Percentiles rank a stretch among this genome's conserved stretches.
phyloP scores from a whole-genome alignment of 2,113 vertebrate genomes.

The Callipepla squamata region DNA sequence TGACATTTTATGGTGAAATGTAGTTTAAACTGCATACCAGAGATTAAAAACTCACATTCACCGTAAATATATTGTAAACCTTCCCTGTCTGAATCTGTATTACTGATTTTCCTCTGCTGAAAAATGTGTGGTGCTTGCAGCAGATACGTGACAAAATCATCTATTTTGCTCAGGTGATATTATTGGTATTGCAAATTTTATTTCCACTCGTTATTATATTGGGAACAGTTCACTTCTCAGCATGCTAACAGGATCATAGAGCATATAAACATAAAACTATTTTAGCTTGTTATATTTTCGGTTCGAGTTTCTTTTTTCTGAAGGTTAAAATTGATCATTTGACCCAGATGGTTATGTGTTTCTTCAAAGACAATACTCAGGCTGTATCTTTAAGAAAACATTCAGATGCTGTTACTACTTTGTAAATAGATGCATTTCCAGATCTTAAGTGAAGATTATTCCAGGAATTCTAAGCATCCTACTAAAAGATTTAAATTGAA shows the following conservation, averaged over 20 bases:
- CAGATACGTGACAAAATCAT: background rate
- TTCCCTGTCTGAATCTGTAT: background rate
- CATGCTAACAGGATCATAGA: background rate
- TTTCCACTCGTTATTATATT: background rate
- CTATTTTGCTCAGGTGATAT: background rate
- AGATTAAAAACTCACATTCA: slow-evolving; percentile 24
- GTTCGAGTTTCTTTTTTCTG: background rate
- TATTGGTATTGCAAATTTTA: background rate
- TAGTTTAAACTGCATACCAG: background rate
- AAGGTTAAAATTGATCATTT: background rate
- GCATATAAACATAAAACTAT: background rate
- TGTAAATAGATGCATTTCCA: background rate
- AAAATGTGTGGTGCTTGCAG: background rate
- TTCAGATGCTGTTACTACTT: background rate
- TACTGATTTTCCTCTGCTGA: slow-evolving; percentile 2
- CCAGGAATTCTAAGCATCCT: background rate
- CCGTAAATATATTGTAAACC: slow-evolving; percentile 3
- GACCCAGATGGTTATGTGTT: background rate
- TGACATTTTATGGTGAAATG: slow-evolving; percentile 22
- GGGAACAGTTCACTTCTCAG: background rate
- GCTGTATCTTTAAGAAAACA: background rate
- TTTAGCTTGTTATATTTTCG: background rate
- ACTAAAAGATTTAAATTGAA: background rate
- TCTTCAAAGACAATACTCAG: background rate
- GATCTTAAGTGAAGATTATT: background rate